Base-by-base conservation (phyloP, 2,888 invertebrate genomes). In the Girardia tigrina region DNA sequence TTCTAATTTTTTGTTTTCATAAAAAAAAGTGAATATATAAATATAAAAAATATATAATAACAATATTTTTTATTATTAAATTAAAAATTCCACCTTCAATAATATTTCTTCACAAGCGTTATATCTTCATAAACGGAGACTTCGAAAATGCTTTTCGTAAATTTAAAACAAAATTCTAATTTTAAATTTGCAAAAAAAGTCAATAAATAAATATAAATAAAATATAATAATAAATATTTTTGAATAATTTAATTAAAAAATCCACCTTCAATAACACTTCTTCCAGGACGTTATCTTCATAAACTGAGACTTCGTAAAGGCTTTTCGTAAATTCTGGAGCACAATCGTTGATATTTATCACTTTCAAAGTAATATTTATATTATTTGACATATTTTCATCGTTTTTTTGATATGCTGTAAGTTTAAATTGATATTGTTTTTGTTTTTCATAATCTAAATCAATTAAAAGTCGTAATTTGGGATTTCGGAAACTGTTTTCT, bases 381-480 rank as follows among this genome's bases (percentile, higher is more conserved):
- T 56, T 56, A 20, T n/a, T 23, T 4, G 56, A 56, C 56, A 56
- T 56, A n/a, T 23, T 56, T 56, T 56, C 56, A 56, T 56, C 56
- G n/a, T 56, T 56, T 56, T 56, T 56, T 16, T 56, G 56, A 56
- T 56, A 56, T 8, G 56, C 56, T 20, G 56, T 20, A n/a, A 56
- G n/a, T 20, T n/a, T 56, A n/a, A 56, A 56, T 8, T 23, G 56
- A n/a, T 56, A 56, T 4, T 4, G n/a, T 56, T 56, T 56, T 56
- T 56, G 56, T 56, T 56, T 56, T 56, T 56, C 56, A 56, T 56
- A 56, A 56, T 56, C 56, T 8, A 56, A 20, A n/a, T 56, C 56
- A 56, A 56, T 56, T 56, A 56, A n/a, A 20, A 56, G 23, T 8
- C 56, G 56, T n/a, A 56, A 56, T n/a, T n/a, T 56, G n/a, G 56